A percentile compares a stretch with the other conserved stretches of the same genome.
Conservation (phyloP, 92 coral and sea anemone species). For the Paragorgia papillata region DNA sequence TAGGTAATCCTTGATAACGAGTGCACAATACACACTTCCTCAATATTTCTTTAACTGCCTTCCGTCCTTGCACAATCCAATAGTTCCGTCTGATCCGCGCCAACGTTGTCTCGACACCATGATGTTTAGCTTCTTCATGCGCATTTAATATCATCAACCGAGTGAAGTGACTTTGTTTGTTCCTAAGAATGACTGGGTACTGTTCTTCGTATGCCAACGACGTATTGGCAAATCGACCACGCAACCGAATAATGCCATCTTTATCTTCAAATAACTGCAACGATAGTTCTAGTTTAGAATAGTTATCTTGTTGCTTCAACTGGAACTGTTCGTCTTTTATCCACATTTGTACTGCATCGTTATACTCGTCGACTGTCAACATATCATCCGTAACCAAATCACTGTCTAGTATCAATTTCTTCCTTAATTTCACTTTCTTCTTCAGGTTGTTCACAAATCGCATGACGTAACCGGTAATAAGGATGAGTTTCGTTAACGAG, state of each 20-base stretch:
- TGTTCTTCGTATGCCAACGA: conserved; percentile 20
- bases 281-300: background rate
- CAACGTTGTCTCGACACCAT: conserved; percentile 18
- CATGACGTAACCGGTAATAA: conserved; percentile 4
- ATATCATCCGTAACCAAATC: conserved; percentile 8
- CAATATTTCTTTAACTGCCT: conserved; percentile 17
- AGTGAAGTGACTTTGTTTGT: background rate
- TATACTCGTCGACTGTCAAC: conserved; percentile 1
- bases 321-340: conserved; percentile 1
- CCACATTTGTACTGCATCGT: background rate
- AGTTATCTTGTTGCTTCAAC: background rate
- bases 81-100: conserved; percentile 2
- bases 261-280: conserved; percentile 13
- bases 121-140: conserved; percentile 9
- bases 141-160: conserved; percentile 12
- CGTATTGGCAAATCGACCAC: conserved; percentile 16
- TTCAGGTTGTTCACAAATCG: conserved; percentile 41
- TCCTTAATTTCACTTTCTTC: conserved; percentile 5
- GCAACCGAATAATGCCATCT: conserved; percentile 1
- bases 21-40: conserved; percentile 5
- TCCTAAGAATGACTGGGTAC: conserved; percentile 5
- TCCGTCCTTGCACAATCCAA: conserved; percentile 16
- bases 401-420: background rate
- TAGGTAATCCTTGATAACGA: conserved; percentile 16
- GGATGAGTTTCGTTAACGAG: background rate